Evolutionary conservation across 2,797 vertebrate genomes (phyloP).

Genomic region (Spinus olivaceus): DNA sequence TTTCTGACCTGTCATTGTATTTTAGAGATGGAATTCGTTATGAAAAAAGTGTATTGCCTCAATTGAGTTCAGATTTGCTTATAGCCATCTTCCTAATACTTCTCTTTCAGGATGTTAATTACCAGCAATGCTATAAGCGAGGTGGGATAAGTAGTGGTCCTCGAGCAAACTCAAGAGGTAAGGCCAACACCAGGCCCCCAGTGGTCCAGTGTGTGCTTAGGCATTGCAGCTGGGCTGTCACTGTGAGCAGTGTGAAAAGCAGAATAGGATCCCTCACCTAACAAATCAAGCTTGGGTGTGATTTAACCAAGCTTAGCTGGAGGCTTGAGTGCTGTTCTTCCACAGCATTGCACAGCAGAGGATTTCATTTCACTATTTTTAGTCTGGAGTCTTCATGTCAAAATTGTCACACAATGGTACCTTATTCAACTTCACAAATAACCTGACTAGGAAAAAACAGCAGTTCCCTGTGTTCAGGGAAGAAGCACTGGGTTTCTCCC

Average conservation of each 20-base stretch:
- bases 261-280: neutral
- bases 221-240: neutral
- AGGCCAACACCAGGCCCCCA: neutral
- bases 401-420: neutral
- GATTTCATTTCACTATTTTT: neutral
- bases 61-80: neutral
- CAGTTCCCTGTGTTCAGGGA: neutral
- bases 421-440: neutral
- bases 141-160: slow-evolving; percentile 75
- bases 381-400: neutral
- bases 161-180: slow-evolving; percentile 84
- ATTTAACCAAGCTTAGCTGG: neutral
- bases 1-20: neutral
- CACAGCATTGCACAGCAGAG: neutral
- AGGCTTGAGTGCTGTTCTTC: neutral
- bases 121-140: slow-evolving; percentile 84
- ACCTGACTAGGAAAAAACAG: neutral
- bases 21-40: neutral
- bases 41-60: neutral
- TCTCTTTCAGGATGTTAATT: slow-evolving; percentile 81
- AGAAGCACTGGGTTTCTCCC: neutral
- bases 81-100: neutral
- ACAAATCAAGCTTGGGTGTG: neutral
- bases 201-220: neutral
- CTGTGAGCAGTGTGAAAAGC: neutral